phyloP scores from a whole-genome alignment of 2,888 invertebrate species.

The Standfussiana lucernea region DNA sequence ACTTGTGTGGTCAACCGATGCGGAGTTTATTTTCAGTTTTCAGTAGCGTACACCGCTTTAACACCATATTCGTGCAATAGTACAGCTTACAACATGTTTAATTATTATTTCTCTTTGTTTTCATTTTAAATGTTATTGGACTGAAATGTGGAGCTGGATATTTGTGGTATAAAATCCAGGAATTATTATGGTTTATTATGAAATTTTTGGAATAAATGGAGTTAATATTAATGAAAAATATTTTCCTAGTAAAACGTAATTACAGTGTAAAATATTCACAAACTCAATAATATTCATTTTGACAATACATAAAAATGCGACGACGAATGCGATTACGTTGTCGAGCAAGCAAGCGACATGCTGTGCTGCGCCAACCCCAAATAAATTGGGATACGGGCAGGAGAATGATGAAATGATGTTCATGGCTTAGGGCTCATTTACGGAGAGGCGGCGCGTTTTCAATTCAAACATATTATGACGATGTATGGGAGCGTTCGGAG shows the following conservation, averaged over 20 bases:
- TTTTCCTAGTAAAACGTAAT: not conserved
- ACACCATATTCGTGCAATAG: constrained; percentile 5
- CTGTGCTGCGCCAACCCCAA: too few species aligned
- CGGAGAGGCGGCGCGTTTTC: too few species aligned
- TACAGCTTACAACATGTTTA: not conserved
- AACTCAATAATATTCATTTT: not conserved
- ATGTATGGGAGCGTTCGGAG: too few species aligned
- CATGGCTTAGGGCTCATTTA: too few species aligned
- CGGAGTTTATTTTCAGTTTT: constrained; percentile 38
- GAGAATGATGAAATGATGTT: too few species aligned
- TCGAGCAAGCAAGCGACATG: too few species aligned
- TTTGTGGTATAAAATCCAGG: not conserved
- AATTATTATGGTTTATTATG: not conserved
- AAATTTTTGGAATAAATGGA: not conserved
- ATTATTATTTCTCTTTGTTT: constrained; percentile 24
- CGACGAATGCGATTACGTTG: too few species aligned
- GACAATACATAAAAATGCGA: too few species aligned
- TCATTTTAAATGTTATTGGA: not conserved
- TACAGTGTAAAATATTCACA: not conserved
- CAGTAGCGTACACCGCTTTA: constrained; percentile 5
- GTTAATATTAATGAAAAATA: not conserved
- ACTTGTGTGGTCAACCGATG: constrained; percentile 16
- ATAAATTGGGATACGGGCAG: too few species aligned
- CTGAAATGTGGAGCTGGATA: not conserved
- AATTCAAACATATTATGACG: too few species aligned